Conservation (phyloP, 2,888 invertebrate species). For the Drosophila nigricruria region DNA sequence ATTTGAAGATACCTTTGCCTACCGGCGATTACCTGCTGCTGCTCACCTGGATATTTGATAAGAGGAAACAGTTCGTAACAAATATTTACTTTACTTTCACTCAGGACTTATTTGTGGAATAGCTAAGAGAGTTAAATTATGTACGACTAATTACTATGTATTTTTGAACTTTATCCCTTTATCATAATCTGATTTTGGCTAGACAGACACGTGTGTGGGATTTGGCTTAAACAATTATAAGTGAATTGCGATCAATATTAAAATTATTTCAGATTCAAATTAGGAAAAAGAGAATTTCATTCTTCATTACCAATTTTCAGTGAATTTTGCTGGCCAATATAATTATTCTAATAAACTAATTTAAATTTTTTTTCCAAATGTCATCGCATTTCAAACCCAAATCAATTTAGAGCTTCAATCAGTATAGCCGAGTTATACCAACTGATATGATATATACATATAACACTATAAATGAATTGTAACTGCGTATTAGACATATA, state of each 20-base stretch:
- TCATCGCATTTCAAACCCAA: not conserved
- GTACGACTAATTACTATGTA: no score
- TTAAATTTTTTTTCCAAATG: not conserved
- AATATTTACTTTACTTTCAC: slow-evolving; percentile 11
- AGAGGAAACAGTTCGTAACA: not conserved
- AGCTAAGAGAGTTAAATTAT: not conserved
- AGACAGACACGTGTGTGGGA: not conserved
- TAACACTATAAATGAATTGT: not conserved
- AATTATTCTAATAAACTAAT: not conserved
- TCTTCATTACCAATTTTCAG: not conserved
- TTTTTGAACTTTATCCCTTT: no score
- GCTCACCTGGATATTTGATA: slow-evolving; percentile 1
- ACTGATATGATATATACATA: not conserved
- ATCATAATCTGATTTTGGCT: no score
- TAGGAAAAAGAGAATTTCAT: no score
- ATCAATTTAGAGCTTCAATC: not conserved
- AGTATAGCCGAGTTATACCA: not conserved
- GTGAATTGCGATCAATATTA: not conserved
- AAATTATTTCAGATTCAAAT: no score
- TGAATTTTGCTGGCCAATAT: not conserved
- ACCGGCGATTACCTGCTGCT: slow-evolving; percentile 6
- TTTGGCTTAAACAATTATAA: not conserved
- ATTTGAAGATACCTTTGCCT: not conserved
- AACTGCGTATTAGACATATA: slow-evolving; percentile 57
- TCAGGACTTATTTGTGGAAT: not conserved